Evolutionary conservation across 2,888 invertebrate species (phyloP), one percentile per base, ranked within the genome.

Genomic region (Pristionchus arcanus): DNA sequence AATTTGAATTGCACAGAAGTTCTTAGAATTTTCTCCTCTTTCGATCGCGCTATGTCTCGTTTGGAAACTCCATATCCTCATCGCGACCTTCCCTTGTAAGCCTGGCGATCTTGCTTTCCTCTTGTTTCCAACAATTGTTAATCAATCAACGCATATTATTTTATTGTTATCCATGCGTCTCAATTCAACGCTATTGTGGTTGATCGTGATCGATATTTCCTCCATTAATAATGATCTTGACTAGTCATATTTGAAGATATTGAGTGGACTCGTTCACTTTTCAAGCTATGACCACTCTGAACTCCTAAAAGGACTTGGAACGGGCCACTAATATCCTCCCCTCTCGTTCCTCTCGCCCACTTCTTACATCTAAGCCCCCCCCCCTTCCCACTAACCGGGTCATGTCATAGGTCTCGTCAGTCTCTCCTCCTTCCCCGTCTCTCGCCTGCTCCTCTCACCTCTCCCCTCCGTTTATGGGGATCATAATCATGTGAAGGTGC

Each of bases 271-370:
- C 16, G 68, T 68, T 68, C 31, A 21, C 34, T 34, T 4, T 83
- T 31, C 31, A 2, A 21, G 21, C 19, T 28, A 21, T 15, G 63
- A 13, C 15, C 71, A 28, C 34, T 59, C 84, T 84, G 81, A 74
- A 74, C 74, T 81, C 25, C 81, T 81, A 81, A 81, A 49, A 74
- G 74, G 74, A 37, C 74, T 74, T 25, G 42, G 59, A 81, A 81
- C 81, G 81, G 49, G 81, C 16, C 37, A 37, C 53, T 87, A 42
- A 42, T 68, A 53, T 49, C 34, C 42, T 59, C 87, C 28, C 15
- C 49, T 34, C 66, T 34, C 25, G 37, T 63, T 34, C 85, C 66
- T 49, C 49, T n/a, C 28, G 42, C 21, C 59, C 34, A 34, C 59
- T 11, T 59, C 31, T 84, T 59, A 15, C 84, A 55, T 34, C 4